Evolutionary conservation across 1,140 invertebrate genomes (phyloP).

Genomic region (Lepidurus couesii): DNA sequence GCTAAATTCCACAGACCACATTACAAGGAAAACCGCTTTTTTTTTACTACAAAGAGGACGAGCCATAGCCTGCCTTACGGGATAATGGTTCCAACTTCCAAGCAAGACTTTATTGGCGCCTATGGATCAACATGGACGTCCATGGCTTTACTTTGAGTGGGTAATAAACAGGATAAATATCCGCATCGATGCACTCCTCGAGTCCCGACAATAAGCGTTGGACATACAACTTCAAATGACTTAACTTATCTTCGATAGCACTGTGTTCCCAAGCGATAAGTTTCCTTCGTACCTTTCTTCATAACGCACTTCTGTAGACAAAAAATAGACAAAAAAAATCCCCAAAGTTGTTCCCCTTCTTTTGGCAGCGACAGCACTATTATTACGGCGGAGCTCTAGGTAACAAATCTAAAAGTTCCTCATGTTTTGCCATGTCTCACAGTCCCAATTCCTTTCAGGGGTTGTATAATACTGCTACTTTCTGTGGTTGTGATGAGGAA

Average conservation of each 20-base stretch:
- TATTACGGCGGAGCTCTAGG: too few relatives aligned
- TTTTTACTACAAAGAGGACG: not conserved
- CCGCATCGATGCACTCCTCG: not conserved
- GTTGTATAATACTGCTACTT: too few relatives aligned
- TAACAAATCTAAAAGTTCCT: too few relatives aligned
- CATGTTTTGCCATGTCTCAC: too few relatives aligned
- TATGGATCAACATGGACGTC: not conserved
- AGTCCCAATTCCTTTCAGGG: too few relatives aligned
- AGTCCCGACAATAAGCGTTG: not conserved
- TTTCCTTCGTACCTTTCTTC: too few relatives aligned
- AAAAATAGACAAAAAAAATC: too few relatives aligned
- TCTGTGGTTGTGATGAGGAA: too few relatives aligned
- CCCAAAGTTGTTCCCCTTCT: too few relatives aligned
- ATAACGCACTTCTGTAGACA: too few relatives aligned
- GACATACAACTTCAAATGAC: not conserved
- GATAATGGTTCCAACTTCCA: not conserved
- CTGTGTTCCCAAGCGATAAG: too few relatives aligned
- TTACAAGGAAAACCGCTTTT: not conserved
- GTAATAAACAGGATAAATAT: not conserved
- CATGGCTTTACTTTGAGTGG: not conserved
- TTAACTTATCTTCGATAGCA: not conserved
- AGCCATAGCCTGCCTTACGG: not conserved
- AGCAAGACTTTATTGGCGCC: not conserved
- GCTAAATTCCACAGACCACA: not conserved
- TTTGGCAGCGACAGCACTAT: too few relatives aligned